These are phyloP conservation scores for Montipora cactus DNA, from an alignment of 64 coral and sea anemone species.

Conservation along the genomic window DNA sequence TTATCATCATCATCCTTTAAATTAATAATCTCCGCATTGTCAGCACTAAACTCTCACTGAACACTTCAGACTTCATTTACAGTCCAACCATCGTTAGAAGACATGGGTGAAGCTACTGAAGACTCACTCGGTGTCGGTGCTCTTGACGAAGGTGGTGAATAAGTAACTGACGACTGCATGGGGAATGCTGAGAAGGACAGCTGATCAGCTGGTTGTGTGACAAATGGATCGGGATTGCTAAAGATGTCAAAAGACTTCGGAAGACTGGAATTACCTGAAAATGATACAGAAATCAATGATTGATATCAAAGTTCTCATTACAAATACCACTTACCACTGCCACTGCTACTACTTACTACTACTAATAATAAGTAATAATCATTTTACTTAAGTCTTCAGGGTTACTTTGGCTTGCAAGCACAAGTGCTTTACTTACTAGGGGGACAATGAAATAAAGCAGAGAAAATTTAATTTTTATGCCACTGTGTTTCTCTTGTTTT, in stretches of 20 bases:
- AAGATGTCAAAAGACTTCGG: slow-evolving; percentile 42
- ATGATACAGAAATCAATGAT: background rate
- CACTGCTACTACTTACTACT: too few relatives aligned
- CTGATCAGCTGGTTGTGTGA: slow-evolving; percentile 16
- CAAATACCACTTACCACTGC: too few relatives aligned
- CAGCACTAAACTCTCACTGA: background rate
- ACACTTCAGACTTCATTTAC: slow-evolving; percentile 15
- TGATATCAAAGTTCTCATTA: background rate
- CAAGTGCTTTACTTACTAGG: too few relatives aligned
- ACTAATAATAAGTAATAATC: too few relatives aligned
- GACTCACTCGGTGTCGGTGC: slow-evolving; percentile 10
- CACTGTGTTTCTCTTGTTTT: too few relatives aligned
- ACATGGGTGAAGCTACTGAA: slow-evolving; percentile 40
- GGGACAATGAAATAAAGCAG: too few relatives aligned
- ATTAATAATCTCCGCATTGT: background rate
- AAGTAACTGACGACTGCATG: slow-evolving; percentile 27
- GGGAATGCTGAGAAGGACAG: background rate
- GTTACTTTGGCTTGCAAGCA: too few relatives aligned
- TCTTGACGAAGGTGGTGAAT: slow-evolving; percentile 27
- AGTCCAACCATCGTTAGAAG: slow-evolving; percentile 26
- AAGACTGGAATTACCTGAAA: slow-evolving; percentile 36
- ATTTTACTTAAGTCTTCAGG: too few relatives aligned
- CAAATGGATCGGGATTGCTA: slow-evolving; percentile 41
- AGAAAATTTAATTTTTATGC: too few relatives aligned
- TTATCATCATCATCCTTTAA: too few relatives aligned